Evolutionary conservation across 1,140 invertebrate species (phyloP), one percentile per base, ranked within the genome.

Genomic region (Pissodes strobi): DNA sequence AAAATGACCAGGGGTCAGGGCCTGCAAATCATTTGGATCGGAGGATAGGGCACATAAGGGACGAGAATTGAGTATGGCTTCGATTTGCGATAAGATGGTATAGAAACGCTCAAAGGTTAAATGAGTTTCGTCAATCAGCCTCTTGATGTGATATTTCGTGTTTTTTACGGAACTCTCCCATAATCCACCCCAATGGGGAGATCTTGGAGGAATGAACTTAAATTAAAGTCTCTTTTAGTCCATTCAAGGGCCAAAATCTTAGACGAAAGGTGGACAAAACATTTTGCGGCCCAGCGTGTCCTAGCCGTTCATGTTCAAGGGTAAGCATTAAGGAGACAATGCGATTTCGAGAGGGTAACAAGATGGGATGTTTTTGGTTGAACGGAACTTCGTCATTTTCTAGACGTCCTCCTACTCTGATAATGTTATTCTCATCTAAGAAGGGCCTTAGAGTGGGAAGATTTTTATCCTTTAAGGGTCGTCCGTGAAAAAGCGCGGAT

Each of bases 371-470:
- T 52, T 64, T 66, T 43, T 70, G 53, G 27, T 52, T 45, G 22
- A 64, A 58, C 15, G 60, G 13, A 21, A 70, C 52, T 13, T 63
- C 18, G 6, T 58, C 38, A 2, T 60, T 46, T 12, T 15, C 13
- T n/a, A 66, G 27, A 51, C 79, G 60, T 21, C 79, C 76, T 1
- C 79, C 79, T 1, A 81, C 78, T 10, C 78, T 63, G 21, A 82
- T 39, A 8, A 79, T 18, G 8, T 71, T 70, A 9, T 71, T 13
- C 12, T 75, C 21, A 60, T 80, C 78, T 9, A 82, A 30, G 52
- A 76, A 76, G 21, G 79, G 78, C 13, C 2, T 70, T 12, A 80
- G 63, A 43, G 48, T 68, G 45, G 37, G 15, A 34, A 75, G 46
- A 22, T 61, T 56, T 15, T 48, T 60, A 43, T 22, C 39, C 2